phyloP scores from a whole-genome alignment of 2,113 vertebrate species.

The Panthera leo region DNA sequence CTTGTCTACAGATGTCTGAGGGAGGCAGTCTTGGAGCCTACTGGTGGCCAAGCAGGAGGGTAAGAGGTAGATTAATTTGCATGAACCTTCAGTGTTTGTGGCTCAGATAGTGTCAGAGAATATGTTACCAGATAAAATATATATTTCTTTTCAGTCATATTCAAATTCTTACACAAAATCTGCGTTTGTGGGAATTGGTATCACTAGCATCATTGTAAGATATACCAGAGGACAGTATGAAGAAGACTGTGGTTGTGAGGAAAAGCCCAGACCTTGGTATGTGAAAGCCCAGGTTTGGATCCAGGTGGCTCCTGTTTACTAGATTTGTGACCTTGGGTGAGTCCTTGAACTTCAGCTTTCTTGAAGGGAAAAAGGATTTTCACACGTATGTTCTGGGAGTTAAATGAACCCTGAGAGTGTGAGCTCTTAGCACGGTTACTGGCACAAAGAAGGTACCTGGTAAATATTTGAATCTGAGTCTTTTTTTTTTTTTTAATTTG shows the following conservation, averaged over 20 bases:
- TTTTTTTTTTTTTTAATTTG: neutral
- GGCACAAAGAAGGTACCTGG: neutral
- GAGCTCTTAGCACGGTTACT: neutral
- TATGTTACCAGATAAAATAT: neutral
- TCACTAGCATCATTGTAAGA: neutral
- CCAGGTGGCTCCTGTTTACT: neutral
- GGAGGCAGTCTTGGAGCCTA: neutral
- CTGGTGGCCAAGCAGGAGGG: neutral
- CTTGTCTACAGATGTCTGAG: neutral
- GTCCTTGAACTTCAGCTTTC: neutral
- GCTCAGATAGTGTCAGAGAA: neutral
- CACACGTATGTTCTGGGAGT: neutral
- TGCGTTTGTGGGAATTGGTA: neutral
- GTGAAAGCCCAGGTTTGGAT: neutral
- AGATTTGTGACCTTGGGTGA: neutral
- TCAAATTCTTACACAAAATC: neutral
- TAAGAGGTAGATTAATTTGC: neutral
- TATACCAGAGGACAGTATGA: neutral
- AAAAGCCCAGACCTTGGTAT: neutral
- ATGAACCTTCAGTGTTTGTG: neutral
- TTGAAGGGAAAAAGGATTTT: neutral
- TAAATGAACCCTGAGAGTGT: neutral
- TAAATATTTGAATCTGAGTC: conserved; percentile 1
- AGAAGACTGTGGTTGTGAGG: neutral
- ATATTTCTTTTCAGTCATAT: neutral